Conservation (phyloP, 2,797 vertebrate genomes). For the Enteromius argenteus region DNA sequence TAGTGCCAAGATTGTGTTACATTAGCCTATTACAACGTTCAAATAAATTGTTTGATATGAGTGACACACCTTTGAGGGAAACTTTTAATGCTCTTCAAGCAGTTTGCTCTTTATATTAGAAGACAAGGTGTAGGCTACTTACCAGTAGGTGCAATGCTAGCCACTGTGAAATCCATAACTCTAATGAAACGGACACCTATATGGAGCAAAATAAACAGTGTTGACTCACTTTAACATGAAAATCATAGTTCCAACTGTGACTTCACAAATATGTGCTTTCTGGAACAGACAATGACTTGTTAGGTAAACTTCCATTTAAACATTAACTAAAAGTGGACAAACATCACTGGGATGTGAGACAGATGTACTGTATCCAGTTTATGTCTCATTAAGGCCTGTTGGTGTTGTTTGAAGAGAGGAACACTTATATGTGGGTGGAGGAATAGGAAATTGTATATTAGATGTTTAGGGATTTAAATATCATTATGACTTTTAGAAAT, state of each 20-base stretch:
- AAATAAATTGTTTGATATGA: neutral
- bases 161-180: slow-evolving; percentile 8
- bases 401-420: neutral
- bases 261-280: neutral
- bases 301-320: neutral
- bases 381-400: no score
- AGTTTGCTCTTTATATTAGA: neutral
- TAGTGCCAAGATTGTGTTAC: neutral
- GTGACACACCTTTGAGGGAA: neutral
- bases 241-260: neutral
- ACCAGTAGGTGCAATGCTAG: slow-evolving; percentile 9
- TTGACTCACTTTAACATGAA: neutral
- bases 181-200: slow-evolving; percentile 11
- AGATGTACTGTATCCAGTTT: neutral
- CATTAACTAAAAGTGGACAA: slow-evolving; percentile 4
- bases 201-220: neutral
- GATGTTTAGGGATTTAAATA: neutral
- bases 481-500: neutral
- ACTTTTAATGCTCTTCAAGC: neutral
- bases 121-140: neutral
- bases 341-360: neutral
- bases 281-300: neutral
- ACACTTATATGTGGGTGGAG: neutral
- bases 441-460: neutral
- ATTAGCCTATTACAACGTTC: neutral